Evolutionary conservation across 2,888 invertebrate genomes (phyloP).

Genomic region (Stenurella melanura): DNA sequence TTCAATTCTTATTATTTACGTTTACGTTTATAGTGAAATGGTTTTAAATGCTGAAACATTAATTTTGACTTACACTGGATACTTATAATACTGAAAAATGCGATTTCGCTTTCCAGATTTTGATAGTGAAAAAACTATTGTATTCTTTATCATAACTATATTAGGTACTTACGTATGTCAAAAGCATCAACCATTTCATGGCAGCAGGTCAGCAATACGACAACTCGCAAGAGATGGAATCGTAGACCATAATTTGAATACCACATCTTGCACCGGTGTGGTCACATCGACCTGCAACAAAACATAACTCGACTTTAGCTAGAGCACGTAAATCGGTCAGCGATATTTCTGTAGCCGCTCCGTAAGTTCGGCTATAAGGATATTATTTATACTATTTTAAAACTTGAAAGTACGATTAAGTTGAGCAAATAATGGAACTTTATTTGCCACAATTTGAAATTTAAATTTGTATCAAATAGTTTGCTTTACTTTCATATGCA

Average conservation of each 20-base stretch:
- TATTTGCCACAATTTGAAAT: neutral
- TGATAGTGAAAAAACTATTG: neutral
- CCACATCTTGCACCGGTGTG: conserved; percentile 36
- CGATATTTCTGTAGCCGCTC: no score
- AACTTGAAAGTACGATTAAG: neutral
- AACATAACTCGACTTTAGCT: conserved; percentile 5
- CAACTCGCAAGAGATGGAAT: conserved; percentile 30
- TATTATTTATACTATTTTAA: no score
- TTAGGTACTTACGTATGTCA: conserved; percentile 42
- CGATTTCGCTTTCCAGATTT: no score
- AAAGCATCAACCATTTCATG: conserved; percentile 28
- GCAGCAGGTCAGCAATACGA: conserved; percentile 7
- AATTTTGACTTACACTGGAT: no score
- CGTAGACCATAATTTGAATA: conserved; percentile 32
- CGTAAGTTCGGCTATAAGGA: neutral
- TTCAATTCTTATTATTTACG: no score
- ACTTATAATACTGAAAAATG: no score
- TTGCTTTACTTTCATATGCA: no score
- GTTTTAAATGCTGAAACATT: no score
- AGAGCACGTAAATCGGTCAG: conserved; percentile 7
- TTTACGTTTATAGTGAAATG: no score
- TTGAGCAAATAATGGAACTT: neutral
- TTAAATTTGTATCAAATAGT: neutral
- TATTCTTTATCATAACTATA: neutral
- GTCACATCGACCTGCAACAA: conserved; percentile 45